These are phyloP conservation scores for Pelecanoides urinatrix DNA, from an alignment of 2,113 vertebrate genomes.

Conservation along the genomic window DNA sequence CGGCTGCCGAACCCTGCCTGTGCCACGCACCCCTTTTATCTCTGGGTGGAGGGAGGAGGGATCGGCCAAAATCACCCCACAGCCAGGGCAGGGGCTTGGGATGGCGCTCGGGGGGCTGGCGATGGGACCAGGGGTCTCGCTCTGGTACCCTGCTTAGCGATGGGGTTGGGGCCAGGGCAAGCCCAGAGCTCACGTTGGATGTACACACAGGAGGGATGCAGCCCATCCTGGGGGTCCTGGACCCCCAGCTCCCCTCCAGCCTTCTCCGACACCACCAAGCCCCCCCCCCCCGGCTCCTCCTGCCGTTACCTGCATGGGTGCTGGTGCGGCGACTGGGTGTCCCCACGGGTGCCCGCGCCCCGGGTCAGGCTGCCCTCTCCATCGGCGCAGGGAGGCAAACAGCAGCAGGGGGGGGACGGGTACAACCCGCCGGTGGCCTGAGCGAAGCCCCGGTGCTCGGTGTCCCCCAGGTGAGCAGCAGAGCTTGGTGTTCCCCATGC, in stretches of 20 bases:
- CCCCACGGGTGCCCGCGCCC: background rate
- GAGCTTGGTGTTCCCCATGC: constrained; percentile 66
- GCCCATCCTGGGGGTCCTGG: background rate
- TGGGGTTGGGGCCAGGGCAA: background rate
- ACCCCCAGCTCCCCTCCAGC: background rate
- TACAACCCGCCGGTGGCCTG: background rate
- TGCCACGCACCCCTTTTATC: background rate
- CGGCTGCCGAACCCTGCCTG: background rate
- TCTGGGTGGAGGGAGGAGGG: background rate
- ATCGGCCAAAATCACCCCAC: background rate
- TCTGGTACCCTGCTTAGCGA: background rate
- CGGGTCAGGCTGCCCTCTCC: constrained; percentile 53
- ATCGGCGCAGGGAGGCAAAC: background rate
- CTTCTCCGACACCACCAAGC: background rate
- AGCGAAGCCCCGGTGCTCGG: background rate
- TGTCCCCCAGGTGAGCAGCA: constrained; percentile 44
- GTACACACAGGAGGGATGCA: accelerated
- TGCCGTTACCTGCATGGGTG: constrained; percentile 15
- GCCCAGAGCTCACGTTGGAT: accelerated
- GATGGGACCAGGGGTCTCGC: accelerated
- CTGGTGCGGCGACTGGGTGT: background rate
- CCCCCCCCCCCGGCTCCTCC: background rate
- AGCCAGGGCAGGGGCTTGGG: background rate
- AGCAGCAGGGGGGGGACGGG: background rate
- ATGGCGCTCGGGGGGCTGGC: accelerated